phyloP scores from a whole-genome alignment of 2,888 invertebrate species.

The Kryphioiulus occultus region DNA sequence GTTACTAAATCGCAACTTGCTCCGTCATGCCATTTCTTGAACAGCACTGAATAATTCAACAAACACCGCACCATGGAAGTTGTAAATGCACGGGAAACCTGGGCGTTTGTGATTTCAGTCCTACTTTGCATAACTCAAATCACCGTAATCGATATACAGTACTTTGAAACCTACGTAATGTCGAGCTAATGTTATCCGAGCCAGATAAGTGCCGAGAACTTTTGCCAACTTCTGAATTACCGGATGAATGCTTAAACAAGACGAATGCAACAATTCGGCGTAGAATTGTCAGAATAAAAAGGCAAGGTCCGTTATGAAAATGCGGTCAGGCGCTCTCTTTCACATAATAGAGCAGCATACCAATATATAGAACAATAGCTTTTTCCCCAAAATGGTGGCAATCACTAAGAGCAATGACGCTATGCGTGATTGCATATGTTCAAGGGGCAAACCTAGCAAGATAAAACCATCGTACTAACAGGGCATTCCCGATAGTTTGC shows the following conservation, averaged over 20 bases:
- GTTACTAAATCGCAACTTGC: not conserved
- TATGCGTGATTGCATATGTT: not conserved
- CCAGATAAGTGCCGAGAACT: not conserved
- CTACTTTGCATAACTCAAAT: conserved; percentile 11
- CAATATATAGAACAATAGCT: no score
- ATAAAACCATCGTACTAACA: not conserved
- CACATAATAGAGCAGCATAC: no score
- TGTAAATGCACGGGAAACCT: not conserved
- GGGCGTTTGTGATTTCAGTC: not conserved
- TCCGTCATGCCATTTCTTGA: not conserved
- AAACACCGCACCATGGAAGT: not conserved
- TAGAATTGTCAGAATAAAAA: not conserved
- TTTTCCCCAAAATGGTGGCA: not conserved
- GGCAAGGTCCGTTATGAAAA: no score
- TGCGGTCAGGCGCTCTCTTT: no score
- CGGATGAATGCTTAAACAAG: not conserved
- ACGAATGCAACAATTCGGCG: no score
- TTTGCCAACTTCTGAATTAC: conserved; percentile 12
- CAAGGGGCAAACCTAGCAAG: not conserved
- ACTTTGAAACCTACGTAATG: not conserved
- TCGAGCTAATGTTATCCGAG: not conserved
- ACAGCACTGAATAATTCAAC: conserved; percentile 4
- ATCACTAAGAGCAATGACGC: not conserved
- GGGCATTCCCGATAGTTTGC: not conserved
- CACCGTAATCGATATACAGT: not conserved